Base-by-base conservation (phyloP, 1,140 invertebrate species). In the Potamilus streckersoni region DNA sequence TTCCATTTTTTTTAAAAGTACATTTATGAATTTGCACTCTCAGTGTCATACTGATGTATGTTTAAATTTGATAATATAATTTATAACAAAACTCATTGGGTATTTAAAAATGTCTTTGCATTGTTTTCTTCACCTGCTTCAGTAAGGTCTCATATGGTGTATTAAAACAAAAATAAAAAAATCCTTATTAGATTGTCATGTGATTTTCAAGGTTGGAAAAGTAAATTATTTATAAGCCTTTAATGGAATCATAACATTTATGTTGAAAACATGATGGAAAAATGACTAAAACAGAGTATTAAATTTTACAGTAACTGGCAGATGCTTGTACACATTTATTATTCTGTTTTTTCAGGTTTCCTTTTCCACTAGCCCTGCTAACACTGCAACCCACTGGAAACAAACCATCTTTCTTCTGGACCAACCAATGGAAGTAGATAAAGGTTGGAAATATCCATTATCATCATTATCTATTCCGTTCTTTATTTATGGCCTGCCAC, bases 391-490 rank as follows among this genome's bases (percentile, higher is more conserved):
- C n/a, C 89, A 90, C 73, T 90, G 89, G 89, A 89, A 90, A 82
- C 89, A 90, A 74, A 87, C 88, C 55, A 79, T 90, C 12, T 87
- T 90, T 74, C 72, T 89, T 20, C 65, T 90, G 59, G 80, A 81
- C 91, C 95, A 84, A 93, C 94, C 81, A 92, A 94, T 84, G 83
- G 89, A 78, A 92, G 81, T 96, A 5, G 93, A 93, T 74, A 91
- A 94, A 92, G 96, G 95, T 93, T 49, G 38, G 6, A 11, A 49
- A 49, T 49, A 49, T 49, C 11, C 11, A 8, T 49, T 8, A 49
- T 49, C 38, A 49, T 49, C 11, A 11, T 49, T 49, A 4, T 31
- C 11, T 49, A 49, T 49, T 49, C 11, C 11, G 38, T 49, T 49
- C 2, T 49, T 49, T 49, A 11, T 49, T 49, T 49, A 11, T 49